These are phyloP conservation scores for Zonitis immaculata DNA, from an alignment of 2,888 invertebrate species.

Conservation along the genomic window DNA sequence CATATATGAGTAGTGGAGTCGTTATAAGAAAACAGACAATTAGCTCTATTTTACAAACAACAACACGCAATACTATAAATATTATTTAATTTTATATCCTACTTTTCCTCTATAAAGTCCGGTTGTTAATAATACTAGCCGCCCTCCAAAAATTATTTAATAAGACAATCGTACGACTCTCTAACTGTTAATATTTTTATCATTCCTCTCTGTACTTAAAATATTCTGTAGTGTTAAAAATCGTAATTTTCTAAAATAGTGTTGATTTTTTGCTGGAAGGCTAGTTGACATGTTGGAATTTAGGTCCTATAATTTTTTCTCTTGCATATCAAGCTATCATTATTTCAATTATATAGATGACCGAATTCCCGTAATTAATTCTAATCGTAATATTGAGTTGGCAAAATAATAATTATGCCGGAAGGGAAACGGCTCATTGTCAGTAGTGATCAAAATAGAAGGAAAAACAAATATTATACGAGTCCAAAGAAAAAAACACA, in stretches of 20 bases:
- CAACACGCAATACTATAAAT: background rate
- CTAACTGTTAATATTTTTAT: conserved; percentile 2
- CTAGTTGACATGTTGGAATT: conserved; percentile 40
- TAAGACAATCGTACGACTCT: too few relatives aligned
- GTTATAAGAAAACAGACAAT: conserved; percentile 13
- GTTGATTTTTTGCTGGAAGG: conserved; percentile 30
- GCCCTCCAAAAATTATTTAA: background rate
- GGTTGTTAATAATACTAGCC: background rate
- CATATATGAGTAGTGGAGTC: conserved; percentile 15
- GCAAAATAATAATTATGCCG: too few relatives aligned
- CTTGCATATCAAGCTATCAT: background rate
- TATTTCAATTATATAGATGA: background rate
- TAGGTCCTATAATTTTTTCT: conserved; percentile 15
- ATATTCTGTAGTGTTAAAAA: conserved; percentile 27
- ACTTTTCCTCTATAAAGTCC: background rate
- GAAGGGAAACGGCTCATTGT: too few relatives aligned
- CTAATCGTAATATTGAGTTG: too few relatives aligned
- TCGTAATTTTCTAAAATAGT: conserved; percentile 32
- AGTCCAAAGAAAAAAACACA: too few relatives aligned
- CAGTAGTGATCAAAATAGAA: too few relatives aligned
- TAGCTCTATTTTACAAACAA: conserved; percentile 1
- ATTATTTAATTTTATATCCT: background rate
- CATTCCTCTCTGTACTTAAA: conserved; percentile 22
- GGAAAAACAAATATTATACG: too few relatives aligned
- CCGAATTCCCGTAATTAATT: background rate